Evolutionary conservation across 2,888 invertebrate species (phyloP), one percentile per base, ranked within the genome.

Genomic region (Herminia tarsipennalis): DNA sequence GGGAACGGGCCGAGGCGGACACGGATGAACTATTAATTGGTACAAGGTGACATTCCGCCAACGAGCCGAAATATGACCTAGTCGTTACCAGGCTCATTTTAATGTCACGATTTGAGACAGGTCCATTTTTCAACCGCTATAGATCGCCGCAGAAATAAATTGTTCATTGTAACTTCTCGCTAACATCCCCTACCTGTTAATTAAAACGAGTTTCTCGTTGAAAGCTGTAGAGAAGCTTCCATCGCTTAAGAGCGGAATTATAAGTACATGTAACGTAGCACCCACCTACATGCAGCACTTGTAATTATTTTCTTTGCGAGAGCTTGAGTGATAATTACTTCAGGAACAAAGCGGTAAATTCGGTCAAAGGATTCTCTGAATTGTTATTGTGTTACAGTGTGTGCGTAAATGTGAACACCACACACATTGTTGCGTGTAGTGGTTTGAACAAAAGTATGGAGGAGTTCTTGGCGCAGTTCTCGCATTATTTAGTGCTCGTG

Each of bases 401-500:
- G 32, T 25, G n/a, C n/a, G n/a, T n/a, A n/a, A n/a, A n/a, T n/a
- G n/a, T n/a, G n/a, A n/a, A n/a, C n/a, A n/a, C n/a, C n/a, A n/a
- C n/a, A n/a, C n/a, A n/a, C n/a, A n/a, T n/a, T 39, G 32, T 20
- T 12, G 9, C 24, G 28, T 13, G 36, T 13, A 29, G 24, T 39
- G n/a, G n/a, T n/a, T n/a, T n/a, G n/a, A n/a, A n/a, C n/a, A n/a
- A n/a, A n/a, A n/a, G n/a, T n/a, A n/a, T n/a, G n/a, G n/a, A n/a
- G n/a, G n/a, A n/a, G n/a, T n/a, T n/a, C n/a, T n/a, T n/a, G 32
- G 34, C 22, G 46, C 34, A 27, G 45, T 12, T 33, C 30, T 30
- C 38, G 41, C 57, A 66, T 62, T 50, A 62, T 62, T 62, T 58
- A 62, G 37, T 34, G 36, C 41, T 57, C 63, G 39, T 53, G 63